Percentiles rank a stretch among this genome's conserved stretches.
phyloP scores from a whole-genome alignment of 2,797 vertebrate genomes.

The Esox lucius region DNA sequence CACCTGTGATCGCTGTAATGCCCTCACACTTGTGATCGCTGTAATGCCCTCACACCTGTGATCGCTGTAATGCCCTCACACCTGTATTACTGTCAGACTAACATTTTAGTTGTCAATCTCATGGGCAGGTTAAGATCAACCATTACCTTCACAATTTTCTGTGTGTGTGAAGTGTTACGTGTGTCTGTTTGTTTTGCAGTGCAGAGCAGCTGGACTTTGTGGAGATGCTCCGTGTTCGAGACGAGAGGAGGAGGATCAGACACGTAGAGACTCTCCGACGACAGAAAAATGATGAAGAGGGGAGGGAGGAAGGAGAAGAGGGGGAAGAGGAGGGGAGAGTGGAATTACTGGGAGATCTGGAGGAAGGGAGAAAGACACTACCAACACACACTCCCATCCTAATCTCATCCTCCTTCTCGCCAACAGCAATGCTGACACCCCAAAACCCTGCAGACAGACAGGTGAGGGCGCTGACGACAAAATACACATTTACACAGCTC shows the following conservation, averaged over 20 bases:
- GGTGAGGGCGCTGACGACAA: constrained; percentile 35
- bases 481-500: too few relatives aligned
- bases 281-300: constrained; percentile 69
- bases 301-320: neutral
- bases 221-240: constrained; percentile 70
- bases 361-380: neutral
- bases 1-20: too few relatives aligned
- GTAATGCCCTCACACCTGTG: too few relatives aligned
- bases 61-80: too few relatives aligned
- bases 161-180: neutral
- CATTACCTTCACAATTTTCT: neutral
- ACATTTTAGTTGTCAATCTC: too few relatives aligned
- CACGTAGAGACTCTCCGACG: constrained; percentile 66
- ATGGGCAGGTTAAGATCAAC: too few relatives aligned
- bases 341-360: neutral
- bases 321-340: constrained; percentile 17
- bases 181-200: constrained; percentile 34
- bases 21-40: too few relatives aligned
- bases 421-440: constrained; percentile 1
- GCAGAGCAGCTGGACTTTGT: constrained; percentile 68
- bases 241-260: constrained; percentile 69
- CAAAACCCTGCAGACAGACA: constrained; percentile 31
- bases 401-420: constrained; percentile 11
- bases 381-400: constrained; percentile 21
- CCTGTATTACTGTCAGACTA: too few relatives aligned